Evolutionary conservation across 2,797 vertebrate species (phyloP), one percentile per base, ranked within the genome.

Genomic region (Bryconaethiops microstoma): DNA sequence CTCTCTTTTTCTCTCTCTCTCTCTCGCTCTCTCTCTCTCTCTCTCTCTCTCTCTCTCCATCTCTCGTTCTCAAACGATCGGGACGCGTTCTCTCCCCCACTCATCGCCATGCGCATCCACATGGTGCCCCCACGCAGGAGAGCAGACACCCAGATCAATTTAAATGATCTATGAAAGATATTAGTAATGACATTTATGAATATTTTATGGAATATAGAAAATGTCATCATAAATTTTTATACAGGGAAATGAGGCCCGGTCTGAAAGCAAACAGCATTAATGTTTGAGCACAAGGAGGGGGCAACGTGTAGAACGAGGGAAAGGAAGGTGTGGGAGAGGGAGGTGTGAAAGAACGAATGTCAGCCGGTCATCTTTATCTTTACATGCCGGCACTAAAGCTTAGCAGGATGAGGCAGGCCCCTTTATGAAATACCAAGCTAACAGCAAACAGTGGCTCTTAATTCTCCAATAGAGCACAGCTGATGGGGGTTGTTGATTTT

Each of bases 111-210:
- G 19, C 16, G 25, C 78, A 71, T 79, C 74, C 80, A 55, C 80
- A 29, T 8, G 21, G 25, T 50, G 83, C 77, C 69, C 71, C 75
- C 54, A 39, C 78, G 59, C 76, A 54, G 69, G 48, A 52, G 45
- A 90, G 88, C 89, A 88, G 92, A 90, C 93, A 91, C 91, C 89
- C n/a, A 85, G 91, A 95, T 95, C 94, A 93, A 94, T 94, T 94
- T 90, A 92, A 90, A 93, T 94, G 93, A 94, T 94, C 92, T 94
- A 94, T 94, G 91, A 91, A 95, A 91, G 92, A 93, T 94, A 95
- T 95, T 94, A 94, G 91, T 92, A 92, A 94, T 95, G 94, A 94
- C 94, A 94, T 95, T 95, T 94, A 95, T 95, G 93, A 94, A 95
- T 94, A 92, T 93, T 95, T 95, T 91, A 95, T 95, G 90, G 90